phyloP scores from a whole-genome alignment of 2,888 invertebrate genomes.

The Lepidocyrtinus sp. region DNA sequence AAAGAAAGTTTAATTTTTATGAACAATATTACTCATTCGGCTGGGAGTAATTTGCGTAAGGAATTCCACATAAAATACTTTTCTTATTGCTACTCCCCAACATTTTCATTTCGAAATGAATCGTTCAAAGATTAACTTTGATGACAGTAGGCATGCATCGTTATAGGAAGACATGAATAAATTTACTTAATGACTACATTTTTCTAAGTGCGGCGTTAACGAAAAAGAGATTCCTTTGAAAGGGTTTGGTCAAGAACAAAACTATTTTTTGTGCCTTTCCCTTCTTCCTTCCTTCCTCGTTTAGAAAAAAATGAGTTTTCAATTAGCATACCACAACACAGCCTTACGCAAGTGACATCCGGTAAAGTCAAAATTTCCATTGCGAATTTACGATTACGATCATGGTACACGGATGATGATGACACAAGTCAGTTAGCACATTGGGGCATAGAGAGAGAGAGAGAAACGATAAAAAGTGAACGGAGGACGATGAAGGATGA shows the following conservation, averaged over 20 bases:
- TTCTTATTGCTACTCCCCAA: too few relatives aligned
- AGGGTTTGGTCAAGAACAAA: constrained; percentile 16
- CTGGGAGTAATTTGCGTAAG: too few relatives aligned
- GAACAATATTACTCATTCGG: neutral
- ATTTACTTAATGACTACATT: constrained; percentile 3
- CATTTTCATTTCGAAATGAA: neutral
- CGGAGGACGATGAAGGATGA: constrained; percentile 31
- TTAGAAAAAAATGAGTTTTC: constrained; percentile 38
- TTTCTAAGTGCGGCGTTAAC: neutral
- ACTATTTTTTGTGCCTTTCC: constrained; percentile 28
- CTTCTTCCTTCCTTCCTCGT: constrained; percentile 43
- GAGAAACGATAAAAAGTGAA: constrained; percentile 38
- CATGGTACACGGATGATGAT: constrained; percentile 29
- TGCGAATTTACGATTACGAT: constrained; percentile 5
- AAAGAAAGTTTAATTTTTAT: neutral
- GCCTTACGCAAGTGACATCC: constrained; percentile 4
- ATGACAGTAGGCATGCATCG: neutral
- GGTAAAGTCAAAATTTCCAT: constrained; percentile 7
- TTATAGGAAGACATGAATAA: neutral
- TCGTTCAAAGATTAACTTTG: neutral
- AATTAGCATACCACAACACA: constrained; percentile 49
- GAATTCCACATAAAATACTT: too few relatives aligned
- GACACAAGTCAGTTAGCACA: constrained; percentile 56
- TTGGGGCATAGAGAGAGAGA: constrained; percentile 21
- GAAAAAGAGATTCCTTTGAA: constrained; percentile 1